Evolutionary conservation across 2,888 invertebrate species (phyloP).

Genomic region (Sinodicranocentrus sp.): DNA sequence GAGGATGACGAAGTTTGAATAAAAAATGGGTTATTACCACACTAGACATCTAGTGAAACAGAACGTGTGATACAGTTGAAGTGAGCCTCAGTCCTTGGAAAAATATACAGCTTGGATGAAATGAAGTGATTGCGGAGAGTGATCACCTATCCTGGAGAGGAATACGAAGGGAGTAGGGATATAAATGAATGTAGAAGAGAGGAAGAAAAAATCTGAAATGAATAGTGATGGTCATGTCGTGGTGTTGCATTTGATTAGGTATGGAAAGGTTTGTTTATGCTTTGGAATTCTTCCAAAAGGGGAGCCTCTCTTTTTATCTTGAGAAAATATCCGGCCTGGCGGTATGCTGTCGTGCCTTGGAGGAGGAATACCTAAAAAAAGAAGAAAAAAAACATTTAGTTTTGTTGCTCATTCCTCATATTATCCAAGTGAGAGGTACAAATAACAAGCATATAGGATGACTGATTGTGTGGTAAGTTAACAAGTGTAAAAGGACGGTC

Average conservation of each 20-base stretch:
- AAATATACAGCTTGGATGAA: constrained; percentile 4
- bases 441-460: constrained; percentile 31
- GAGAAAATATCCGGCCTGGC: too few species aligned
- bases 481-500: constrained; percentile 38
- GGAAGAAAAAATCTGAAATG: constrained; percentile 51
- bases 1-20: constrained; percentile 28
- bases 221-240: constrained; percentile 60
- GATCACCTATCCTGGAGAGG: background rate
- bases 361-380: too few species aligned
- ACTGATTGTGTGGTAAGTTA: constrained; percentile 41
- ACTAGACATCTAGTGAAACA: constrained; percentile 7
- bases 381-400: background rate
- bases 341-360: too few species aligned
- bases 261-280: constrained; percentile 52
- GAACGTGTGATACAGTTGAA: constrained; percentile 61
- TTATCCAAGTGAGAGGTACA: constrained; percentile 1
- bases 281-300: constrained; percentile 10
- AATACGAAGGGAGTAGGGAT: constrained; percentile 22
- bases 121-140: background rate
- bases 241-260: constrained; percentile 63
- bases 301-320: background rate
- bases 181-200: constrained; percentile 28
- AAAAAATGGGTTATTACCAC: constrained; percentile 17
- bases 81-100: constrained; percentile 9
- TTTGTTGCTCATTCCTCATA: background rate